Conservation (phyloP, 2,797 vertebrate species). For the Hydrolagus colliei region DNA sequence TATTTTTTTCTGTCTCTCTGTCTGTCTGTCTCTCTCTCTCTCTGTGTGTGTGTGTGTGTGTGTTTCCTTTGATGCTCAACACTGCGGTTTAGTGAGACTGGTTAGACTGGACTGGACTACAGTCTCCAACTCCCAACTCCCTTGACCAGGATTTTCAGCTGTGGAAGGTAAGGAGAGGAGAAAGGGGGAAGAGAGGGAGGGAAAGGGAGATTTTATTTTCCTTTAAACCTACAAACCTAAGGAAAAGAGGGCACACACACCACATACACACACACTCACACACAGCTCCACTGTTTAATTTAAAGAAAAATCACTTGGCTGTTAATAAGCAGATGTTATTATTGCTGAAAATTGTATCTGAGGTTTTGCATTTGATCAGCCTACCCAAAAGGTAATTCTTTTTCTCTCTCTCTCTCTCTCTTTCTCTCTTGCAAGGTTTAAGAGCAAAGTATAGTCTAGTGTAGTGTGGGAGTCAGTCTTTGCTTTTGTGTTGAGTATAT, state of each 20-base stretch:
- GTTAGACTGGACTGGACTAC: conserved; percentile 50
- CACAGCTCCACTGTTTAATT: no score
- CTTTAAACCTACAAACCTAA: no score
- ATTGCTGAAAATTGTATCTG: conserved; percentile 37
- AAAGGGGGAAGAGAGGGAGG: no score
- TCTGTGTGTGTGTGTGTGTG: no score
- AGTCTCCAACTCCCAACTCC: conserved; percentile 43
- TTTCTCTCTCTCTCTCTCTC: no score
- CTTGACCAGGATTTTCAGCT: conserved; percentile 64
- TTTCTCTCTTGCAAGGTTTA: no score
- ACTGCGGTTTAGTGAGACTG: conserved; percentile 54
- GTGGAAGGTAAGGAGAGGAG: conserved; percentile 50
- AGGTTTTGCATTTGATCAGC: no score
- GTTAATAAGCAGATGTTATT: conserved; percentile 65
- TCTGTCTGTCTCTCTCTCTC: conserved; percentile 41
- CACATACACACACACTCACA: no score
- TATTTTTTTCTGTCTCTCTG: conserved; percentile 47
- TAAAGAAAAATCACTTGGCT: conserved; percentile 31
- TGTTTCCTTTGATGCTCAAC: conserved; percentile 39
- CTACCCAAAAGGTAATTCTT: no score
- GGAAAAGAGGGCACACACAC: no score
- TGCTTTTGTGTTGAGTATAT: no score
- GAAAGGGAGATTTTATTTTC: no score
- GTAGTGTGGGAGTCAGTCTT: neutral
- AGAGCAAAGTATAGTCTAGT: neutral